Percentiles rank a stretch among this genome's conserved stretches.
These are phyloP conservation scores for Myodes glareolus DNA, from an alignment of 2,113 vertebrate species.

Conservation along the genomic window DNA sequence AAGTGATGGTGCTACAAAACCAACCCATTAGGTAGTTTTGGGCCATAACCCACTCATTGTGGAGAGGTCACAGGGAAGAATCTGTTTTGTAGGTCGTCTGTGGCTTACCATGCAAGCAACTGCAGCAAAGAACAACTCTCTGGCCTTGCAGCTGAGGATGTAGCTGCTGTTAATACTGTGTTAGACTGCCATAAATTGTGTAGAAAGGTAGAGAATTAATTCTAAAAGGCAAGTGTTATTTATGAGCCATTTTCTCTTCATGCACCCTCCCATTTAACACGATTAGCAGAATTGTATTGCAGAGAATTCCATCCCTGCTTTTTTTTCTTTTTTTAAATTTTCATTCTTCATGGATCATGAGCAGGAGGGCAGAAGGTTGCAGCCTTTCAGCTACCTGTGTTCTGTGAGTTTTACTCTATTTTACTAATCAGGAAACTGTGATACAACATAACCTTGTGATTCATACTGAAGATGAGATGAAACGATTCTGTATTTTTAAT, in stretches of 20 bases:
- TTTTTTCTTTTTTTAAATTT: background rate
- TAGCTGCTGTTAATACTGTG: background rate
- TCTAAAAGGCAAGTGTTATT: background rate
- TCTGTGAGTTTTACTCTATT: background rate
- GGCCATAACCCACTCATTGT: background rate
- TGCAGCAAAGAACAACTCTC: background rate
- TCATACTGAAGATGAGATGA: background rate
- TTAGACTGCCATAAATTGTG: background rate
- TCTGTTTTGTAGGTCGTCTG: background rate
- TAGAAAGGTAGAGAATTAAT: background rate
- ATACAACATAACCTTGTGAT: background rate
- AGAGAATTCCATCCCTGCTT: background rate
- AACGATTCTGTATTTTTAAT: background rate
- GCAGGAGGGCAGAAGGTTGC: background rate
- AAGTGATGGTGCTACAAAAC: background rate
- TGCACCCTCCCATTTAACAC: background rate
- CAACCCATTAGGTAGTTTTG: background rate
- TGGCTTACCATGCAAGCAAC: background rate
- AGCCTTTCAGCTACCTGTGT: background rate
- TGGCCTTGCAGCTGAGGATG: background rate
- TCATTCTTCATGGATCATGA: background rate
- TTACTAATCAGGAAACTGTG: background rate
- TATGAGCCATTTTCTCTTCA: conserved; percentile 19
- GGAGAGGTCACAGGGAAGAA: background rate
- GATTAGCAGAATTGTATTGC: background rate